Evolutionary conservation across 1,140 invertebrate genomes (phyloP), one percentile per base, ranked within the genome.

Genomic region (Calycopis cecrops): DNA sequence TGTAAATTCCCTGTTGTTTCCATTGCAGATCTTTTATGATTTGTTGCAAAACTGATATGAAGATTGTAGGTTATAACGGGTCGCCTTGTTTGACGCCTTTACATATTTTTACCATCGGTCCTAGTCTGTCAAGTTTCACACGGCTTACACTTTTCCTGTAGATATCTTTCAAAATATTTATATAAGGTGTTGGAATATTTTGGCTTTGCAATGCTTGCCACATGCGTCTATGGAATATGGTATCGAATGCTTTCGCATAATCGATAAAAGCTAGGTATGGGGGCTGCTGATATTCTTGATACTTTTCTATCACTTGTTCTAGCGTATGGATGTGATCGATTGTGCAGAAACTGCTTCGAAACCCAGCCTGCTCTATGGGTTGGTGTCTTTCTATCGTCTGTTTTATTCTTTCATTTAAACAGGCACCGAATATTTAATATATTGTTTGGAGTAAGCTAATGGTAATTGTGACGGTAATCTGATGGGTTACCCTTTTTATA

Each of bases 401-500:
- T 6, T 12, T 28, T 35, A 62, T 59, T 37, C 49, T 55, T 48
- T 62, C 42, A n/a, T 54, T 40, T 11, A 65, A 40, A 8, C 53
- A 48, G 17, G 48, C 51, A 14, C 53, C 42, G 33, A 62, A 65
- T 21, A 65, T 11, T 52, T 65, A 62, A 35, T 65, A 65, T 35
- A 62, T 4, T 11, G 34, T 55, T 21, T 52, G 40, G 37, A 57
- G 38, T 38, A 62, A 38, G 28, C 59, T 59, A 47, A 62, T 62
- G 6, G 63, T 59, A 44, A 21, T 61, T 11, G 35, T 37, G 10
- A 9, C 34, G 35, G n/a, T 59, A 56, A 37, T 65, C 59, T 28
- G 49, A 3, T 18, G 59, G 55, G 34, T 57, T 52, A 42, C 60
- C 59, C 53, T 66, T 66, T 57, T 66, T 66, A 14, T 66, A 66